These are phyloP conservation scores for Helleia helle DNA, from an alignment of 2,888 invertebrate genomes.

Conservation along the genomic window DNA sequence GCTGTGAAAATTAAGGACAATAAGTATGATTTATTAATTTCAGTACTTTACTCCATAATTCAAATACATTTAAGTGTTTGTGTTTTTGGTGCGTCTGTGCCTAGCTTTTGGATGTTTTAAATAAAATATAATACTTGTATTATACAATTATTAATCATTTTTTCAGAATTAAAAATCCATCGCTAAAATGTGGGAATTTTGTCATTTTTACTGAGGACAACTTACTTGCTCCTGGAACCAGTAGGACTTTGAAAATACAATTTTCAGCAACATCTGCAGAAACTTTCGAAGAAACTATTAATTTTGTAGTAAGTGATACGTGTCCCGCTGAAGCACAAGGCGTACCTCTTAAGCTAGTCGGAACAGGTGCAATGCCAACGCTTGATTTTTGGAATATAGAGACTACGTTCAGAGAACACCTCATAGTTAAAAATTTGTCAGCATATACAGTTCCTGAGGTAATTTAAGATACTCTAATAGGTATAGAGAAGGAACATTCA, in stretches of 20 bases:
- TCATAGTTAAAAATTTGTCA: slow-evolving; percentile 64
- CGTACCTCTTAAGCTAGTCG: slow-evolving; percentile 58
- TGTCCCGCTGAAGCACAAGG: slow-evolving; percentile 65
- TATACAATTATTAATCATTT: slow-evolving; percentile 8
- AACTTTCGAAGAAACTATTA: slow-evolving; percentile 54
- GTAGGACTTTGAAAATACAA: slow-evolving; percentile 52
- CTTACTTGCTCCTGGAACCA: slow-evolving; percentile 56
- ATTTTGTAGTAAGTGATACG: slow-evolving; percentile 60
- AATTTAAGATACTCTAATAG: slow-evolving; percentile 11
- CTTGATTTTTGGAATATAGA: slow-evolving; percentile 72
- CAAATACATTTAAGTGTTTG: too few species aligned
- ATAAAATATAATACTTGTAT: too few species aligned
- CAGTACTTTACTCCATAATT: too few species aligned
- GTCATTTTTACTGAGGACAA: slow-evolving; percentile 57
- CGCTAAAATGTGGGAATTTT: slow-evolving; percentile 59
- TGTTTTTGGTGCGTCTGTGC: too few species aligned
- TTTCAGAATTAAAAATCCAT: slow-evolving; percentile 48
- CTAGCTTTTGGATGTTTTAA: too few species aligned
- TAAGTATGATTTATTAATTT: too few species aligned
- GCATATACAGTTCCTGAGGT: slow-evolving; percentile 69
- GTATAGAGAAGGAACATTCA: background rate
- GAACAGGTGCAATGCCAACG: slow-evolving; percentile 70
- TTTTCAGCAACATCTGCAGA: slow-evolving; percentile 45
- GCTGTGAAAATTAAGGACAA: slow-evolving; percentile 36
- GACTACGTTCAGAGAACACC: slow-evolving; percentile 74